Evolutionary conservation across 2,888 invertebrate genomes (phyloP).

Genomic region (Oasisia sp.): DNA sequence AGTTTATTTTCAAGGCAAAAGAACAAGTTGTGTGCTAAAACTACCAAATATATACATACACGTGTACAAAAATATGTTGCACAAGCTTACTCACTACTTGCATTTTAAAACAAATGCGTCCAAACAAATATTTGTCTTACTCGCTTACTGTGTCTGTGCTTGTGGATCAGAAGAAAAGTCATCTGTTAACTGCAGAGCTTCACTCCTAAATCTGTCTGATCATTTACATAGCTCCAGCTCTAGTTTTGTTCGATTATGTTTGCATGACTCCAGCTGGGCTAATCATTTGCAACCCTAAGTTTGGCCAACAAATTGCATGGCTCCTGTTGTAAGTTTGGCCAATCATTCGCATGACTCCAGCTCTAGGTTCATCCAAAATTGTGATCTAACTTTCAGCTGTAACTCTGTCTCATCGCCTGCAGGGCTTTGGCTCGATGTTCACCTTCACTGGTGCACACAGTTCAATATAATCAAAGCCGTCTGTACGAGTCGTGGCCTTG

Average conservation of each 20-base stretch:
- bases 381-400: background rate
- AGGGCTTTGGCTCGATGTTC: conserved; percentile 5
- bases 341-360: background rate
- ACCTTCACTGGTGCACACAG: conserved; percentile 19
- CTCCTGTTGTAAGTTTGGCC: background rate
- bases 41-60: background rate
- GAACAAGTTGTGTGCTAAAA: background rate
- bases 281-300: background rate
- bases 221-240: no score
- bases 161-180: background rate
- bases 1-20: background rate
- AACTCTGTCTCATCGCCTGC: conserved; percentile 8
- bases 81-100: background rate
- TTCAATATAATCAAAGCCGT: background rate
- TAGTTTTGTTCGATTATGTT: no score
- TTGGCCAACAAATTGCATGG: background rate
- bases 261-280: background rate
- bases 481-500: background rate
- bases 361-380: background rate
- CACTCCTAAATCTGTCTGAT: background rate
- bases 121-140: background rate
- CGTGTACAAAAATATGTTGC: background rate
- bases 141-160: no score
- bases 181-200: background rate
- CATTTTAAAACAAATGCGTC: background rate